A percentile compares a stretch with the other conserved stretches of the same genome.
These are phyloP conservation scores for Oxycera nigricornis DNA, from an alignment of 2,888 invertebrate genomes.

Conservation along the genomic window DNA sequence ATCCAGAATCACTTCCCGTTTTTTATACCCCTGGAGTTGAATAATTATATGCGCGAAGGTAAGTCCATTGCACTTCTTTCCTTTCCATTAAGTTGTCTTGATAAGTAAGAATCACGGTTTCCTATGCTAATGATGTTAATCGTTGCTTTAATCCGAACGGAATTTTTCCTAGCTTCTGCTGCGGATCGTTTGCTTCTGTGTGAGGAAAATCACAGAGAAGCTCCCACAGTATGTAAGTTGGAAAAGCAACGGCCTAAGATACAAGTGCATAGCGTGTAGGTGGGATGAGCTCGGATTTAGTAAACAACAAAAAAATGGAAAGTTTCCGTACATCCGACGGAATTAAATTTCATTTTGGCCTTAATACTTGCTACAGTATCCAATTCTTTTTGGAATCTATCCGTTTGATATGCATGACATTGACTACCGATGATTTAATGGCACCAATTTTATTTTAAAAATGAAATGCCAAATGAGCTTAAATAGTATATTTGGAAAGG, in stretches of 20 bases:
- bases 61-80: not conserved
- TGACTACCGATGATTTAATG: too few species aligned
- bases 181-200: not conserved
- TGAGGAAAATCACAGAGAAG: not conserved
- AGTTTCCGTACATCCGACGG: slow-evolving; percentile 8
- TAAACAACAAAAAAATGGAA: slow-evolving; percentile 19
- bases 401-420: too few species aligned
- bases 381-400: not conserved
- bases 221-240: not conserved
- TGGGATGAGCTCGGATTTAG: slow-evolving; percentile 21
- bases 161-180: not conserved
- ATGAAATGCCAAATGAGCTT: too few species aligned
- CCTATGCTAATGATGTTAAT: not conserved
- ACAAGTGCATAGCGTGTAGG: not conserved
- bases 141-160: not conserved
- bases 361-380: slow-evolving; percentile 27
- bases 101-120: not conserved
- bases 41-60: slow-evolving; percentile 10
- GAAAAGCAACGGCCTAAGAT: not conserved
- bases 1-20: not conserved
- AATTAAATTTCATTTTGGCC: slow-evolving; percentile 11
- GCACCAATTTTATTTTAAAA: too few species aligned
- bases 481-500: too few species aligned
- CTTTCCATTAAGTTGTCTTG: not conserved
- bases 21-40: not conserved